Evolutionary conservation across 2,888 invertebrate species (phyloP), one percentile per base, ranked within the genome.

Genomic region (Cheilosia grossa): DNA sequence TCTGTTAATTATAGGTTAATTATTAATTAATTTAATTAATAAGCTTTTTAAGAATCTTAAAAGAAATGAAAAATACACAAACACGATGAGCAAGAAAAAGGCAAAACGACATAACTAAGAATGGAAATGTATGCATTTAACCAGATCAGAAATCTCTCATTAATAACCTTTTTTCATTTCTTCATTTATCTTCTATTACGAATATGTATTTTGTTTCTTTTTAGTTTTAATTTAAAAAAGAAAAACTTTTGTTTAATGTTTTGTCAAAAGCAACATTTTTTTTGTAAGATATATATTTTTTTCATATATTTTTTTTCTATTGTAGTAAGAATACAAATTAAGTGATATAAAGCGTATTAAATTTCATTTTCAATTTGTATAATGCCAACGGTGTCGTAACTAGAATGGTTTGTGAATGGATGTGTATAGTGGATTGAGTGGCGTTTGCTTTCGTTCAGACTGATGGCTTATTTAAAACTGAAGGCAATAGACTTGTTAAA

Each of bases 1-100:
- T 85, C 75, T 81, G 85, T 85, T 85, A 81, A 77, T 85, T 81
- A 77, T 85, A 85, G 81, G 85, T 85, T 66, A 85, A 85, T 72
- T 79, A 81, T 81, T 85, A 81, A 81, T 64, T 85, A 80, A 73
- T 83, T 83, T 75, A 83, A 83, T 74, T 69, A 66, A 66, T 74
- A 80, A 83, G 80, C 80, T 74, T 80, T 79, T 80, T 75, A 58
- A 80, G 82, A 82, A 79, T 72, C 72, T 72, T 73, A 66, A 75
- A 63, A 67, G 33, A 51, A 6, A 56, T 69, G 27, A 30, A 53
- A 56, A 33, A 44, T 33, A 7, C 13, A 7, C n/a, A 63, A 51
- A 59, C 19, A 53, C 49, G 56, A 82, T 63, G 81, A 85, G 85
- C 85, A 85, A 77, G 49, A 75, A 85, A 61, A 85, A 85, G 85